Conservation (phyloP, 2,797 vertebrate species). For the Coluber constrictor region DNA sequence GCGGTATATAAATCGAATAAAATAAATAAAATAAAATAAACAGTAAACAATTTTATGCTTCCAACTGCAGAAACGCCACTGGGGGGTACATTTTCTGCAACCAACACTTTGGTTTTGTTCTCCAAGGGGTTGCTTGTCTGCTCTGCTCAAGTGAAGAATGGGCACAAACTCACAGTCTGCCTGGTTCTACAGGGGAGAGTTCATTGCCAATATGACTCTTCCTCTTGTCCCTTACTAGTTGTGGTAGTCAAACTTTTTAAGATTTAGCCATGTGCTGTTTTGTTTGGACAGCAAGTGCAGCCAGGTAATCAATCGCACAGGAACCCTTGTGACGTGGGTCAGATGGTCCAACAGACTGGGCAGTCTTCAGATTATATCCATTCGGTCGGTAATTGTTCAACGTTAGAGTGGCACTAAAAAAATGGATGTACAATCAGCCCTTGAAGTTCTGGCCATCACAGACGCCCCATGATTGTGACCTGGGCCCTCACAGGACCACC, state of each 20-base stretch:
- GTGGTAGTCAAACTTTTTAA: neutral
- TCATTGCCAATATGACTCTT: neutral
- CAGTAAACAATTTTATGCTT: neutral
- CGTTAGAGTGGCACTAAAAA: neutral
- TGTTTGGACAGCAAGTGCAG: neutral
- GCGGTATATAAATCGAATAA: too few species aligned
- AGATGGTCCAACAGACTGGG: neutral
- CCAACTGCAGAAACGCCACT: neutral
- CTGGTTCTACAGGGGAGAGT: neutral
- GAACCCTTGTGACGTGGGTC: neutral
- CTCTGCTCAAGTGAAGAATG: too few species aligned
- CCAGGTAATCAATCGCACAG: neutral
- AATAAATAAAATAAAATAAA: too few species aligned
- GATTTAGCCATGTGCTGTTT: neutral
- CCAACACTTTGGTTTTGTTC: neutral
- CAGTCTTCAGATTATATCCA: neutral
- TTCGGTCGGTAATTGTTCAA: neutral
- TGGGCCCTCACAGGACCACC: neutral
- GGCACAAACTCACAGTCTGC: neutral
- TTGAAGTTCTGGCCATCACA: neutral
- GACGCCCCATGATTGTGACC: neutral
- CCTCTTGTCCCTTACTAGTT: neutral
- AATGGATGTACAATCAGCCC: neutral
- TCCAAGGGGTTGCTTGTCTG: neutral
- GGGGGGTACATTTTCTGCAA: neutral